phyloP scores from a whole-genome alignment of 2,888 invertebrate species.

The Drymonia ruficornis region DNA sequence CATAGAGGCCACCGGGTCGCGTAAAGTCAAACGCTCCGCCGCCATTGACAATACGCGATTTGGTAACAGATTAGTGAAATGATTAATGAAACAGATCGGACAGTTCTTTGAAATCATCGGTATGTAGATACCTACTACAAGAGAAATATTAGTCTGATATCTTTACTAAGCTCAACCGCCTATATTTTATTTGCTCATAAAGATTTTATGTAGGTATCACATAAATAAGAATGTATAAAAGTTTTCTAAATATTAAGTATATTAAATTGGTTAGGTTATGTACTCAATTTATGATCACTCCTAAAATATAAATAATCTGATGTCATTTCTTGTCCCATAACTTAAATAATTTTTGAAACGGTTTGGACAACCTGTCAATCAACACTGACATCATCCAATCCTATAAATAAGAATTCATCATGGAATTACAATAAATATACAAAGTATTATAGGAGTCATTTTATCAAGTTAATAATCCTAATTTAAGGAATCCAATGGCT shows the following conservation, averaged over 20 bases:
- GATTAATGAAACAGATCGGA: not conserved
- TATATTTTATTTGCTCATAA: no score
- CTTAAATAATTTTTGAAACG: not conserved
- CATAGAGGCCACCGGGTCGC: conserved; percentile 1
- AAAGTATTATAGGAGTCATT: not conserved
- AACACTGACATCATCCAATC: not conserved
- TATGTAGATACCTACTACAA: no score
- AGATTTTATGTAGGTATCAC: no score
- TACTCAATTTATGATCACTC: no score
- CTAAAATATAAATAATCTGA: not conserved
- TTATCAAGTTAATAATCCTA: not conserved
- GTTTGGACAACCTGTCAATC: not conserved
- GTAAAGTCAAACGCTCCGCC: not conserved
- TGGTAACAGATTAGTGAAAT: not conserved
- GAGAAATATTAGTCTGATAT: not conserved
- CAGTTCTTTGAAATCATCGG: not conserved
- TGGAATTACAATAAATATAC: not conserved
- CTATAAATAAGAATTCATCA: not conserved
- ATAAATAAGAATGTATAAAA: no score
- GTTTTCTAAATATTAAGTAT: no score
- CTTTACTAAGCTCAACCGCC: no score
- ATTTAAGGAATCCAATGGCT: not conserved
- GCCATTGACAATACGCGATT: conserved; percentile 2
- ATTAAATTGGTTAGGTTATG: no score
- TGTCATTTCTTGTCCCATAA: not conserved